phyloP scores from a whole-genome alignment of 2,113 vertebrate species.

The Aegithalos caudatus region DNA sequence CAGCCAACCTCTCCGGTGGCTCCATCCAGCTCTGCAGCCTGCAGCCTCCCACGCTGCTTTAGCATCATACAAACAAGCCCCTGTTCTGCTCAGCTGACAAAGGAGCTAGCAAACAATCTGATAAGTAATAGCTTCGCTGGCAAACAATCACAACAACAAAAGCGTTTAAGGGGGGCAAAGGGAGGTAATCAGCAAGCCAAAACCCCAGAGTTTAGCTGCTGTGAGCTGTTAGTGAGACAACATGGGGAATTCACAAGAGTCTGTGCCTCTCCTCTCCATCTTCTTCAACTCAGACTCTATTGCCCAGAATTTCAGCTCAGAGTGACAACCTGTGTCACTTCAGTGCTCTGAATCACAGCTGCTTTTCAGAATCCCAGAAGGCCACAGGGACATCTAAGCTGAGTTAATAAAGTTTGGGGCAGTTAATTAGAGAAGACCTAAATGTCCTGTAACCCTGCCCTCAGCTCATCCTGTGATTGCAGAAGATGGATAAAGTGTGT shows the following conservation, averaged over 20 bases:
- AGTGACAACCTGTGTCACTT: background rate
- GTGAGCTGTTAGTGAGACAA: background rate
- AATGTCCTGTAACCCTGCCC: background rate
- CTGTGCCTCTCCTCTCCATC: background rate
- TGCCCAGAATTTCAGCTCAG: background rate
- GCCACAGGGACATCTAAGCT: background rate
- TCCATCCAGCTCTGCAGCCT: background rate
- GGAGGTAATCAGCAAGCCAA: background rate
- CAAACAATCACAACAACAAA: background rate
- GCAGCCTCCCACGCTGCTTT: background rate
- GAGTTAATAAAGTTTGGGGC: background rate
- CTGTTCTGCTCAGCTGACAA: background rate
- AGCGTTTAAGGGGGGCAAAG: background rate
- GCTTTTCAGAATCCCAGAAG: background rate
- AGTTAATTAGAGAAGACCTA: background rate
- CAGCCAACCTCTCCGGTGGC: background rate
- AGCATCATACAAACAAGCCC: background rate
- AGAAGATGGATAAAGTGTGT: background rate
- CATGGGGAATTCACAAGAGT: background rate
- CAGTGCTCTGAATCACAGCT: background rate
- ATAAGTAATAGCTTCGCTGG: background rate
- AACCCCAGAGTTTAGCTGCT: background rate
- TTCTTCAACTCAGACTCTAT: accelerated
- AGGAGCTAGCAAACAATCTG: background rate
- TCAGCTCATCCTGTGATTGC: background rate